A percentile compares a stretch with the other conserved stretches of the same genome.
Conservation (phyloP, 2,113 vertebrate genomes). For the Camelus dromedarius region DNA sequence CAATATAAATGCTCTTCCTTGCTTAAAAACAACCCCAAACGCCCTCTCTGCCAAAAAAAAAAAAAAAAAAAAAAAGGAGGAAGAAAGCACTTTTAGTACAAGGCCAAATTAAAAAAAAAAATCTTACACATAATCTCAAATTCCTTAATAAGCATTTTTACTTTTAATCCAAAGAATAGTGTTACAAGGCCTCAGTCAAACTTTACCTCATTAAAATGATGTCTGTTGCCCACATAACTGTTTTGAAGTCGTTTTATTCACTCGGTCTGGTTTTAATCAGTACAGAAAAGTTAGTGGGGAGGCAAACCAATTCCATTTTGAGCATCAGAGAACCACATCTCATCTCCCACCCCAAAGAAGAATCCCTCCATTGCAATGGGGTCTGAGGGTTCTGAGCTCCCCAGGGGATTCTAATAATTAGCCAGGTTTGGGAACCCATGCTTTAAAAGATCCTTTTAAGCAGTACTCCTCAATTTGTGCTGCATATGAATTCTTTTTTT, state of each 20-base stretch:
- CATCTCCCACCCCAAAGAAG: not conserved
- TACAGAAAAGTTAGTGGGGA: not conserved
- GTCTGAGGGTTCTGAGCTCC: not conserved
- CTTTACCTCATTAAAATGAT: not conserved
- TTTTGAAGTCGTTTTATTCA: not conserved
- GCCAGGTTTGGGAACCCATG: not conserved
- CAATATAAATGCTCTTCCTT: not conserved
- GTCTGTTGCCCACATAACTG: not conserved
- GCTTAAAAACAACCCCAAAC: not conserved
- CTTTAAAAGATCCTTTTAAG: not conserved
- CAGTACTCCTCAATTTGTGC: not conserved
- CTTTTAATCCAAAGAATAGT: not conserved
- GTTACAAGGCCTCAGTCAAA: not conserved
- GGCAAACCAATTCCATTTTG: not conserved
- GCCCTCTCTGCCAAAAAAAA: fast-evolving
- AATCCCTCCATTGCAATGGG: not conserved
- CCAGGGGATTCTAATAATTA: not conserved
- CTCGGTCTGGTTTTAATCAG: not conserved
- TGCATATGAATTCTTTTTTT: not conserved
- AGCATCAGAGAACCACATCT: not conserved
- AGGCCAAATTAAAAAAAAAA: not conserved
- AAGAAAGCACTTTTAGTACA: not conserved
- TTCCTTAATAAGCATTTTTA: conserved; percentile 32
- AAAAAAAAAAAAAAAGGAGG: not conserved
- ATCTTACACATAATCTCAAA: conserved; percentile 7